A percentile compares a stretch with the other conserved stretches of the same genome.
phyloP scores from a whole-genome alignment of 2,797 vertebrate species.

The Thamnophis elegans region DNA sequence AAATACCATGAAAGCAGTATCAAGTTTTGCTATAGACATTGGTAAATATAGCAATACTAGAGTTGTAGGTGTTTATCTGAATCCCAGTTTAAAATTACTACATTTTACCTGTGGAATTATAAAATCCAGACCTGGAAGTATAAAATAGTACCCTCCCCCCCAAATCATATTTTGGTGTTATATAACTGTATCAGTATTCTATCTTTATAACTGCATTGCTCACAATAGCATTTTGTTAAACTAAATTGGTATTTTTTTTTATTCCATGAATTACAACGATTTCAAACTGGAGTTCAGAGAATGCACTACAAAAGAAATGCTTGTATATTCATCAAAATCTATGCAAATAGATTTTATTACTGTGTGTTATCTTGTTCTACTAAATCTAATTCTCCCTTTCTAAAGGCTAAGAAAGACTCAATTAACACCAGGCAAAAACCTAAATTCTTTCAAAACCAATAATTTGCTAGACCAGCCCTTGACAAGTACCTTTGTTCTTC shows the following conservation, averaged over 20 bases:
- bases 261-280: not conserved
- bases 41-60: not conserved
- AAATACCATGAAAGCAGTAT: not conserved
- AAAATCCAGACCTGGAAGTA: not conserved
- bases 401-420: not conserved
- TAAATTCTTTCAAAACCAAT: not conserved
- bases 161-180: not conserved
- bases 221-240: not conserved
- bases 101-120: not conserved
- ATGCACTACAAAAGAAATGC: not conserved
- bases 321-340: not conserved
- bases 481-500: not conserved
- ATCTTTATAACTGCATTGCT: not conserved
- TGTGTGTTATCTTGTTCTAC: not conserved
- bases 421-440: not conserved
- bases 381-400: not conserved
- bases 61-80: not conserved
- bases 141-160: not conserved
- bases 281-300: not conserved
- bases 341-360: not conserved
- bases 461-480: not conserved
- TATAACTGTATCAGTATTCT: not conserved
- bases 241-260: not conserved
- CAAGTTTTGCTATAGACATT: not conserved
- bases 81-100: not conserved